phyloP scores from a whole-genome alignment of 2,113 vertebrate genomes.

The Sphaerodactylus townsendi region DNA sequence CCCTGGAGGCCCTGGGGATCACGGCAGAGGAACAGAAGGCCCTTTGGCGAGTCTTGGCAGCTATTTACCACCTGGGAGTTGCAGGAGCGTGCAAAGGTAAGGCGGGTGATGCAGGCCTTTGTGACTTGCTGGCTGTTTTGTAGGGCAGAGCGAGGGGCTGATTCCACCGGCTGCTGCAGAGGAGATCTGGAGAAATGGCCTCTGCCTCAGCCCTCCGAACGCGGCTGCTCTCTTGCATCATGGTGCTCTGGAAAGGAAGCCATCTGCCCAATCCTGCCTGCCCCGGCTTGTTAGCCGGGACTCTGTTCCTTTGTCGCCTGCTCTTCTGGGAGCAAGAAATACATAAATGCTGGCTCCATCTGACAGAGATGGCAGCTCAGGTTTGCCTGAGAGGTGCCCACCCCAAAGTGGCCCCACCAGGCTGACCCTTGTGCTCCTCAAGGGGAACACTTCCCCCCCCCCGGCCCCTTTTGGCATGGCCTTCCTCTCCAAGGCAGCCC shows the following conservation, averaged over 20 bases:
- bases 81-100: constrained; percentile 93
- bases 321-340: background rate
- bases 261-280: background rate
- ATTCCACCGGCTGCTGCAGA: background rate
- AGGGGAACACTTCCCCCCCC: too few species aligned
- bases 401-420: too few species aligned
- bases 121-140: too few species aligned
- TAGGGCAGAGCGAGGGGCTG: background rate
- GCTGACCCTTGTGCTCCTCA: too few species aligned
- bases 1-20: constrained; percentile 88
- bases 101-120: background rate
- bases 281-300: background rate
- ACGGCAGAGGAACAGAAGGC: constrained; percentile 79
- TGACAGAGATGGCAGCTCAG: too few species aligned
- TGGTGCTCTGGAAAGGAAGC: background rate
- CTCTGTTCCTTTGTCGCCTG: background rate
- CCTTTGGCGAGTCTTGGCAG: constrained; percentile 88
- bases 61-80: constrained; percentile 90
- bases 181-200: background rate
- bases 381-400: too few species aligned
- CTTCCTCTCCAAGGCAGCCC: too few species aligned
- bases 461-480: too few species aligned
- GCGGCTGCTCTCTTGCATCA: background rate
- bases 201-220: background rate
- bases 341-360: too few species aligned